phyloP scores from a whole-genome alignment of 2,113 vertebrate species.

The Alouatta palliata region DNA sequence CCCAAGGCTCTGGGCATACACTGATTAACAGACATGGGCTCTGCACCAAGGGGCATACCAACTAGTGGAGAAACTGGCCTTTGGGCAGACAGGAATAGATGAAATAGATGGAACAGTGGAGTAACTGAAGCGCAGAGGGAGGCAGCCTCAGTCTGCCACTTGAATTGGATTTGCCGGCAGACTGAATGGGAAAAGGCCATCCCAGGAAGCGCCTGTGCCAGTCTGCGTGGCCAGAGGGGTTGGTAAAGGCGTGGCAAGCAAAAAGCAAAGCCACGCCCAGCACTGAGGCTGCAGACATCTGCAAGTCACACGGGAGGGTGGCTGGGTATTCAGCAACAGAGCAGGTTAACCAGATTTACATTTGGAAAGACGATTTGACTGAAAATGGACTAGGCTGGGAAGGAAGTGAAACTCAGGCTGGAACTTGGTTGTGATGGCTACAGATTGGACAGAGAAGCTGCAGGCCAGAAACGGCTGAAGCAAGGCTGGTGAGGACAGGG shows the following conservation, averaged over 20 bases:
- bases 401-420: not conserved
- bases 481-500: not conserved
- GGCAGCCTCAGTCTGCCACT: not conserved
- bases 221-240: rapidly evolving
- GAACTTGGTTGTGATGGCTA: not conserved
- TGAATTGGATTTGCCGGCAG: not conserved
- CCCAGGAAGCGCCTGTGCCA: not conserved
- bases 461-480: not conserved
- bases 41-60: not conserved
- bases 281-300: too few relatives aligned
- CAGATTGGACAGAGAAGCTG: not conserved
- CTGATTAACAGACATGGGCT: not conserved
- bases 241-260: too few relatives aligned
- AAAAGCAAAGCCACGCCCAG: too few relatives aligned
- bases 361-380: not conserved
- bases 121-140: not conserved
- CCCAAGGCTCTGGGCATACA: not conserved
- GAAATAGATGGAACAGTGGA: rapidly evolving
- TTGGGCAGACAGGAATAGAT: rapidly evolving
- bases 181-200: not conserved
- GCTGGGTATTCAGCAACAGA: too few relatives aligned
- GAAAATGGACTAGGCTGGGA: not conserved
- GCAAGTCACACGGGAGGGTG: not conserved
- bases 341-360: not conserved
- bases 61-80: too few relatives aligned